Base-by-base conservation (phyloP, 2,888 invertebrate genomes). In the Patella ulyssiponensis region DNA sequence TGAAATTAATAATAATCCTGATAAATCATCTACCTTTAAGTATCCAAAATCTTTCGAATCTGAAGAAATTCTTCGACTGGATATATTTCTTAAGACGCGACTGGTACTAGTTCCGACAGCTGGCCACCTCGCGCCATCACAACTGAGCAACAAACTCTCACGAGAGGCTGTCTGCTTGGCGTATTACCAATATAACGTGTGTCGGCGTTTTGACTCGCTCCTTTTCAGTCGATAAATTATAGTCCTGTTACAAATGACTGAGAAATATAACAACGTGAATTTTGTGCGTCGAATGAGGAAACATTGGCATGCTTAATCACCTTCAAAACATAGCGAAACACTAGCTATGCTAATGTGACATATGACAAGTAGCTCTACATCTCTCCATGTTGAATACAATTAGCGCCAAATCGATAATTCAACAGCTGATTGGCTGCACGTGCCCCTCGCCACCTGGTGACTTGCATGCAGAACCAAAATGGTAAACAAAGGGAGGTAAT, bases 341-440 rank as follows among this genome's bases (percentile, higher is more conserved):
- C 78, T 72, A 78, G 78, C 74, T 76, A 72, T 80, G 77, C 76
- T 77, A 76, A 80, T 80, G 73, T 76, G 78, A 80, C 78, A 76
- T 77, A 76, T 76, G 76, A 80, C 78, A 74, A 74, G 77, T 77
- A 76, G 78, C 72, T 76, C 71, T 72, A 70, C 70, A 75, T 73
- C 74, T 80, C 78, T 82, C 84, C 84, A 84, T 84, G 78, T 82
- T 84, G 84, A 84, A 84, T 84, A 82, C 80, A 79, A 82, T 84
- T 82, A 80, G 81, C 82, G 82, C 79, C 80, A 81, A 82, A 83
- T 83, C 82, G 77, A 82, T 81, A 77, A 77, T 79, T 80, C 79
- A 77, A 72, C 74, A 82, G 79, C 80, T 81, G 81, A 83, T 83
- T 83, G 83, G 83, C 77, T 78, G 79, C 51, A 69, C 64, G 72